Evolutionary conservation across 2,113 vertebrate species (phyloP), one percentile per base, ranked within the genome.

Genomic region (Haemorhous mexicanus): DNA sequence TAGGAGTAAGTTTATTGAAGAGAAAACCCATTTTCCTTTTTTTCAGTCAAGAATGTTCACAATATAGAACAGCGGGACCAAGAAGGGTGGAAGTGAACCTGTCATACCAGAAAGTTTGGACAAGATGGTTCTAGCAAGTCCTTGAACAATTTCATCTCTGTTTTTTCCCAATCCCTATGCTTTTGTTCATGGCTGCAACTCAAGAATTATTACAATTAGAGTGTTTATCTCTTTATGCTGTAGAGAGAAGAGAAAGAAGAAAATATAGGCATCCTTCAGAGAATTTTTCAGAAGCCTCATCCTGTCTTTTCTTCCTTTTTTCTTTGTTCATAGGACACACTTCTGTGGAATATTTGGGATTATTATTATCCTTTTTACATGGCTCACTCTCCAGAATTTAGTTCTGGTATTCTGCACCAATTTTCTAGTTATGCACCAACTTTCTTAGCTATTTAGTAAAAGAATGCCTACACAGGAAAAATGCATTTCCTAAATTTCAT

Each of bases 111-210:
- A 97, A 73, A 98, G 80, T 91, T 97, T 98, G 59, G 92, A 82
- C 32, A 95, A 95, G 64, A 98, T 97, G 18, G 96, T 98, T 89
- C 93, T 95, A 59, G 98, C 97, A 63, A 98, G 93, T 43, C 97
- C 97, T 26, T 98, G 97, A 66, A 98, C 96, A 53, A 98, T 98
- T 87, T 99, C 69, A 27, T 98, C 98, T 32, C 98, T 98, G 89
- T 97, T 98, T 97, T 98, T 98, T 35, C 97, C 98, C n/a, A 96
- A 96, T 30, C 96, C 84, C 13, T 93, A 73, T 23, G 97, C 52
- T 52, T 96, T 97, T 44, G 97, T 97, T 74, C 98, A 97, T 68
- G 98, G 98, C 69, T 98, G 98, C 23, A 98, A 97, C 61, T 98
- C 98, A 92, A 98, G 92, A 78, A 98, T 98, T 91, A 97, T 97